Evolutionary conservation across 2,797 vertebrate species (phyloP), one percentile per base, ranked within the genome.

Genomic region (Diplodus puntazzo): DNA sequence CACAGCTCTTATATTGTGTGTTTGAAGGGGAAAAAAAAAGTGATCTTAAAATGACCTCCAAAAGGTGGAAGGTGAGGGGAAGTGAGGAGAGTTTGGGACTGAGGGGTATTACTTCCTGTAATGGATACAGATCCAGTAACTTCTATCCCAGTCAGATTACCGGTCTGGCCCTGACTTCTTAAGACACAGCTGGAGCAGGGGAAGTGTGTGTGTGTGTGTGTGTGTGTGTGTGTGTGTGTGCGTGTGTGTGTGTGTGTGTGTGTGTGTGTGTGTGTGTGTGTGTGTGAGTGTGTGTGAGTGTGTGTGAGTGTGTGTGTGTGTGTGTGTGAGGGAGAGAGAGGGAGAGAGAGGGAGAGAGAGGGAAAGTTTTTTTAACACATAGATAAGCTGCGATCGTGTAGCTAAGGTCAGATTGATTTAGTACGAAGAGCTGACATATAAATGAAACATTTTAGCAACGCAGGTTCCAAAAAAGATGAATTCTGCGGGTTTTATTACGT

Each of bases 71-170:
- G 88, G 84, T 87, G 52, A 80, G 74, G 79, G 74, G 78, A 80
- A 81, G 86, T 80, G 78, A 84, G 73, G 79, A 81, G 79, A 86
- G 79, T 89, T 87, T 81, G 61, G 74, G 86, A 80, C 67, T 64
- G 85, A 87, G 61, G 79, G 76, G 81, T 87, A 86, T 90, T 86
- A 87, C 80, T 85, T 93, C 88, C 90, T 88, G 88, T 88, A 91
- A 92, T 87, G 77, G 90, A 93, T 92, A 84, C 87, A 81, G 85
- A 90, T 91, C 86, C 78, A 83, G 82, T 92, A 80, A 92, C 89
- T 85, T 89, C 83, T 79, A 76, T 88, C 77, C 77, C 88, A 89
- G 85, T 89, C 85, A 90, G 87, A 91, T 91, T 92, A 90, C 83
- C 83, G 74, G 86, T 84, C 84, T 88, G 89, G 89, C 87, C 53